Conservation (phyloP, 2,113 vertebrate species). For the Cyanocitta stelleri region DNA sequence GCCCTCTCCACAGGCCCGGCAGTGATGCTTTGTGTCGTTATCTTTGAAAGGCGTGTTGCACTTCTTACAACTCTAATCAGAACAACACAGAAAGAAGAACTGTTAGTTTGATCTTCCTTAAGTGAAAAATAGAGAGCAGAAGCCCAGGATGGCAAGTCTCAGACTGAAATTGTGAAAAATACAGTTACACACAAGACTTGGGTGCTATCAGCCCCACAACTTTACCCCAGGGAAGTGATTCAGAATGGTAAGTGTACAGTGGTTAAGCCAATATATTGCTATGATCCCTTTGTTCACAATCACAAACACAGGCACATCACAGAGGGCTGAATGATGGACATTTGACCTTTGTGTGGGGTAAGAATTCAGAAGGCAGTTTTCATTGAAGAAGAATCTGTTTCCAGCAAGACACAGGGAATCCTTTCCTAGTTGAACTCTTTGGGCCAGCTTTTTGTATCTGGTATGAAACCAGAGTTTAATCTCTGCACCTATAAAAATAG, state of each 20-base stretch:
- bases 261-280: not conserved
- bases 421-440: not conserved
- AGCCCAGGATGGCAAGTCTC: not conserved
- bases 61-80: conserved; percentile 85
- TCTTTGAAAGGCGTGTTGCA: conserved; percentile 87
- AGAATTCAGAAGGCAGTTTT: not conserved
- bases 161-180: not conserved
- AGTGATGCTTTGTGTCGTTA: conserved; percentile 96
- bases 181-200: not conserved
- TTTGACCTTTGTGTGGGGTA: not conserved
- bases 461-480: not conserved
- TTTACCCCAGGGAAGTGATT: not conserved
- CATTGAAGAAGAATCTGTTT: not conserved
- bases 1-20: conserved; percentile 94
- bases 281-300: not conserved
- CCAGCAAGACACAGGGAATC: not conserved
- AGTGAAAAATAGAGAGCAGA: not conserved
- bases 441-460: not conserved
- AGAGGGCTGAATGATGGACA: not conserved
- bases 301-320: not conserved
- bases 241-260: not conserved
- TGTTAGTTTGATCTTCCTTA: not conserved
- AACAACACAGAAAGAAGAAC: conserved; percentile 39
- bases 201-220: not conserved
- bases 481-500: not conserved